phyloP scores from a whole-genome alignment of 2,113 vertebrate species.

The Aix galericulata region DNA sequence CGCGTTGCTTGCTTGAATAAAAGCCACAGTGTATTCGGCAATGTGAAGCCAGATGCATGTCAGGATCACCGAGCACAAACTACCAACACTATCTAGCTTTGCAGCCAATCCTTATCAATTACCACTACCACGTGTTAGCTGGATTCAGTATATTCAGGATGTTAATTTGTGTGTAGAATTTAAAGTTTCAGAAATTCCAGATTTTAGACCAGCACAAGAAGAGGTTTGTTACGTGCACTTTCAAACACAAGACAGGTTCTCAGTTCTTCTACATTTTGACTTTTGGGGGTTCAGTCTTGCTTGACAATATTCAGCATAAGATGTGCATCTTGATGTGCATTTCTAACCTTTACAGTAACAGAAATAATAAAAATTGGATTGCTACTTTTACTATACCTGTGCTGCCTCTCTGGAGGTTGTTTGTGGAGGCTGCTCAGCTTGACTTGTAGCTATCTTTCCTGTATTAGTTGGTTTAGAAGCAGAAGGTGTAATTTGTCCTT shows the following conservation, averaged over 20 bases:
- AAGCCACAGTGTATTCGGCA: not conserved
- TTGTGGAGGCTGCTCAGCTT: not conserved
- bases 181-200: not conserved
- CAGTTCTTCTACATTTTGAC: not conserved
- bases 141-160: not conserved
- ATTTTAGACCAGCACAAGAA: not conserved
- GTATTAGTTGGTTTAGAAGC: constrained; percentile 5
- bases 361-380: not conserved
- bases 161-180: not conserved
- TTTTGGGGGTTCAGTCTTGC: not conserved
- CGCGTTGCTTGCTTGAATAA: rapidly evolving
- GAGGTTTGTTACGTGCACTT: not conserved
- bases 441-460: constrained; percentile 31
- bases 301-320: not conserved
- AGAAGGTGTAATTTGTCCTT: constrained; percentile 10
- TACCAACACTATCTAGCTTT: not conserved
- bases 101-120: not conserved
- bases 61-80: not conserved
- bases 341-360: not conserved
- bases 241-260: not conserved
- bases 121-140: not conserved
- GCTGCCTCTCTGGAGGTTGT: not conserved
- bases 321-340: not conserved
- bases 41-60: not conserved
- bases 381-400: constrained; percentile 52